These are phyloP conservation scores for Chorisops tibialis DNA, from an alignment of 2,888 invertebrate species.

Conservation along the genomic window DNA sequence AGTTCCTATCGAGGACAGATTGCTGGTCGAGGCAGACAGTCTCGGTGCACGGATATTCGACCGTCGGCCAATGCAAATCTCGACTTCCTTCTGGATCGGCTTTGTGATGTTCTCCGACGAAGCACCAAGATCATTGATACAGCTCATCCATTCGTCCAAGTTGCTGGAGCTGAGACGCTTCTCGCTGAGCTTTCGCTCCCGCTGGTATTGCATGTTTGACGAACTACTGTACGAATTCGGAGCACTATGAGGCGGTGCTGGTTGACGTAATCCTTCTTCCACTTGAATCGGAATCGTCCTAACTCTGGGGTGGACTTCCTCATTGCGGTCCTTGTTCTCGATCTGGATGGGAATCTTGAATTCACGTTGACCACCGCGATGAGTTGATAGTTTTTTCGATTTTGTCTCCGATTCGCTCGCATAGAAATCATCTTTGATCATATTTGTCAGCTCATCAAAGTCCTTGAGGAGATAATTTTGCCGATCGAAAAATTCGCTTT, in stretches of 20 bases:
- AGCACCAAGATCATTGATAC: constrained; percentile 41
- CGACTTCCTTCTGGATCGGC: constrained; percentile 49
- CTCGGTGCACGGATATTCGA: constrained; percentile 45
- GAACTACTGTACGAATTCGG: not conserved
- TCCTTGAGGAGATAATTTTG: constrained; percentile 50
- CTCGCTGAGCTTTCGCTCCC: constrained; percentile 26
- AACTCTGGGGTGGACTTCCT: not conserved
- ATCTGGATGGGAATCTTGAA: constrained; percentile 23
- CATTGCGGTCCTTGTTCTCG: not conserved
- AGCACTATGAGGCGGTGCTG: not conserved
- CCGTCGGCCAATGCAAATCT: constrained; percentile 43
- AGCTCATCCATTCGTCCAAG: constrained; percentile 52
- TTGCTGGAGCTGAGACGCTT: constrained; percentile 46
- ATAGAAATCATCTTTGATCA: constrained; percentile 46
- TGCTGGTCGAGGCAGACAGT: constrained; percentile 30
- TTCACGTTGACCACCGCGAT: not conserved
- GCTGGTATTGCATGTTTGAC: not conserved
- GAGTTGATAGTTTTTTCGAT: not conserved
- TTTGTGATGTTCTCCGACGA: constrained; percentile 49
- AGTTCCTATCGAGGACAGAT: constrained; percentile 31
- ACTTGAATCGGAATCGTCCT: constrained; percentile 11
- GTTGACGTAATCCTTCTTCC: constrained; percentile 2
- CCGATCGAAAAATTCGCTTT: constrained; percentile 42
- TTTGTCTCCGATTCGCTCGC: constrained; percentile 35
- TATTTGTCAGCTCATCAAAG: constrained; percentile 49